Evolutionary conservation across 2,113 vertebrate species (phyloP).

Genomic region (Onychorhynchus coronatus): DNA sequence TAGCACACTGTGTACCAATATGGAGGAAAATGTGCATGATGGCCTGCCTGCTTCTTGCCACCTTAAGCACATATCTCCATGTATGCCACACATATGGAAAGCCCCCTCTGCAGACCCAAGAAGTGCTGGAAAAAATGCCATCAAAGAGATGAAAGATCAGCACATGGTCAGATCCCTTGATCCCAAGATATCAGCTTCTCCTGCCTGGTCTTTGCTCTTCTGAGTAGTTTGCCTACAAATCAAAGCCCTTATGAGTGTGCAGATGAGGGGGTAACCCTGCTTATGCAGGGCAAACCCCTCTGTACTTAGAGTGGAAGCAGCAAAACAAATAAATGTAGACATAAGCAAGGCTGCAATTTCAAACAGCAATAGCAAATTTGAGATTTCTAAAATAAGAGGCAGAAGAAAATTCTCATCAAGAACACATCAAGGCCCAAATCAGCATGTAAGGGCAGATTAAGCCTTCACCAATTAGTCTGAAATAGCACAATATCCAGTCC

Average conservation of each 20-base stretch:
- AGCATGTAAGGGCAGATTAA: not conserved
- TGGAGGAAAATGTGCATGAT: accelerated
- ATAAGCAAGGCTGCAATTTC: not conserved
- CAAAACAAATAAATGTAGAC: not conserved
- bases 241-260: not conserved
- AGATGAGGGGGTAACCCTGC: not conserved
- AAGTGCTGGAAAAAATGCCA: not conserved
- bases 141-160: not conserved
- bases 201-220: not conserved
- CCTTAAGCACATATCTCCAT: accelerated
- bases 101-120: not conserved
- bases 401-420: not conserved
- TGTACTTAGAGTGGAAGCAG: not conserved
- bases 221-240: not conserved
- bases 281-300: not conserved
- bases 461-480: not conserved
- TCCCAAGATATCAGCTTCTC: not conserved
- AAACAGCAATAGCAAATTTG: not conserved
- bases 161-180: not conserved
- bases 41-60: not conserved
- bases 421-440: not conserved
- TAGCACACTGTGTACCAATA: not conserved
- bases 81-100: accelerated
- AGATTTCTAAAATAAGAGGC: not conserved
- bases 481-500: not conserved